Conservation (phyloP, 2,888 invertebrate species). For the Cotesia congregata region DNA sequence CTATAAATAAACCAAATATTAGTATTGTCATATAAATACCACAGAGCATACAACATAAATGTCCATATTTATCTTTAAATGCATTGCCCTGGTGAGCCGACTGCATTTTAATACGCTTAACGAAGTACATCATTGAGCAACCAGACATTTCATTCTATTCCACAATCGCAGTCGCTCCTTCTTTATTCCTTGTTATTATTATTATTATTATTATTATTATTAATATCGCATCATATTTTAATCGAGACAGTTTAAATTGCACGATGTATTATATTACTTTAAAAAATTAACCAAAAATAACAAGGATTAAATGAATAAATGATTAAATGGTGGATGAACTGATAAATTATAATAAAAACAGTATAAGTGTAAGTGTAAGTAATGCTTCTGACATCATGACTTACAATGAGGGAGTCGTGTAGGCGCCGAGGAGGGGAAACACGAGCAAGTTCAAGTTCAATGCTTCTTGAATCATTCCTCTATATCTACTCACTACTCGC, state of each 20-base stretch:
- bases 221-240: not conserved
- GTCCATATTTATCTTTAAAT: not conserved
- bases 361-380: not conserved
- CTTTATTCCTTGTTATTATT: not conserved
- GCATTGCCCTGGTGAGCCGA: not conserved
- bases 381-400: not conserved
- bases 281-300: not conserved
- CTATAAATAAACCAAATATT: not conserved
- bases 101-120: constrained; percentile 35
- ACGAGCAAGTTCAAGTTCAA: constrained; percentile 34
- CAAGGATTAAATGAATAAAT: not conserved
- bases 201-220: not conserved
- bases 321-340: not conserved
- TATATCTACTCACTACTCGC: not conserved
- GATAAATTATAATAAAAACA: not conserved
- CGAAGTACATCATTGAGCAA: constrained; percentile 38
- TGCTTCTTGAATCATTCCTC: constrained; percentile 21
- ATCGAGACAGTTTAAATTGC: not conserved
- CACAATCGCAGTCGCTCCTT: not conserved
- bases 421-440: not conserved
- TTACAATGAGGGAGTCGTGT: constrained; percentile 19
- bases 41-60: not conserved
- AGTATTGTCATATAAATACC: not conserved
- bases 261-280: not conserved
- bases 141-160: constrained; percentile 21